Conservation (phyloP, 2,888 invertebrate species). For the Sialis lutaria region DNA sequence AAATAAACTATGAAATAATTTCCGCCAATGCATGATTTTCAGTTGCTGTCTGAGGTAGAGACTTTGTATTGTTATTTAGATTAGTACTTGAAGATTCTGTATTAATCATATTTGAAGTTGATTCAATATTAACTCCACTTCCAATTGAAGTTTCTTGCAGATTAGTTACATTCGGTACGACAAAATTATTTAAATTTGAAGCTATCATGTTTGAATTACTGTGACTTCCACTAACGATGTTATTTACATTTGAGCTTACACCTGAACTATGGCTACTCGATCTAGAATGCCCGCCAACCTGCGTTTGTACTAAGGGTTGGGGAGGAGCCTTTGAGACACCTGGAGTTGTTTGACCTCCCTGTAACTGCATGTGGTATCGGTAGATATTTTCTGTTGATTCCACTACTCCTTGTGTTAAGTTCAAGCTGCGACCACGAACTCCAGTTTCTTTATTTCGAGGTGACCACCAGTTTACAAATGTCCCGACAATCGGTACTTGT, state of each 20-base stretch:
- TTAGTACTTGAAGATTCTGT: too few species aligned
- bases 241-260: slow-evolving; percentile 3
- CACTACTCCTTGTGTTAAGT: slow-evolving; percentile 60
- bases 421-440: slow-evolving; percentile 67
- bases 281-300: slow-evolving; percentile 38
- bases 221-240: not conserved
- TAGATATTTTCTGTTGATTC: slow-evolving; percentile 67
- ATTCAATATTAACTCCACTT: too few species aligned
- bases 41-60: too few species aligned
- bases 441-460: slow-evolving; percentile 54
- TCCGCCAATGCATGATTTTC: too few species aligned
- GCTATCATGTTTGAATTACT: too few species aligned
- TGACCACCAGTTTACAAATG: slow-evolving; percentile 93
- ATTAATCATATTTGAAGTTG: too few species aligned
- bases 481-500: slow-evolving; percentile 87
- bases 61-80: too few species aligned
- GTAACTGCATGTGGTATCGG: slow-evolving; percentile 68
- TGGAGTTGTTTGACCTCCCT: slow-evolving; percentile 34
- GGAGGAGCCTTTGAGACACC: slow-evolving; percentile 45
- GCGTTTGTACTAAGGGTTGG: slow-evolving; percentile 49
- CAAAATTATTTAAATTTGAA: too few species aligned
- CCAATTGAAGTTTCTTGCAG: too few species aligned
- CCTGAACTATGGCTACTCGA: slow-evolving; percentile 44
- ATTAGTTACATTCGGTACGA: too few species aligned
- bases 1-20: too few species aligned